Conservation (phyloP, 2,113 vertebrate species). For the Triplophysa siluroides region DNA sequence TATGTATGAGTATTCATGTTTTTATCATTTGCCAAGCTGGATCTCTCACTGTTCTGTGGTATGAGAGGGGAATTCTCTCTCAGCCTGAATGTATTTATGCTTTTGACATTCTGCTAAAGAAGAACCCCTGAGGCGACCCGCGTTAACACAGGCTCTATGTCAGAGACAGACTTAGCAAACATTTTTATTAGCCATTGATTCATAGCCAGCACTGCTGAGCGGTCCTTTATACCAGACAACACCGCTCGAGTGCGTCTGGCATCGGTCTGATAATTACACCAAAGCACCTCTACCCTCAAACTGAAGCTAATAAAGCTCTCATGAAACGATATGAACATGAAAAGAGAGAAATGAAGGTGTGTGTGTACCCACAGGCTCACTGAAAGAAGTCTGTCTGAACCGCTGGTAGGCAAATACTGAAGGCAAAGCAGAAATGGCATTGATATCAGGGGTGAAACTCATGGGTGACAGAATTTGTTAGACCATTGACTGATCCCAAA, state of each 20-base stretch:
- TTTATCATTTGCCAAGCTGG: constrained; percentile 10
- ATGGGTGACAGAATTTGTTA: constrained; percentile 4
- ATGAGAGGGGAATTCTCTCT: constrained; percentile 17
- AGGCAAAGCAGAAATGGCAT: neutral
- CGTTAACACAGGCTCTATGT: constrained; percentile 62
- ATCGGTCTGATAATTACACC: constrained; percentile 40
- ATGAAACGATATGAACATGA: constrained; percentile 52
- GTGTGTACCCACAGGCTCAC: neutral
- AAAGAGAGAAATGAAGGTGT: constrained; percentile 40
- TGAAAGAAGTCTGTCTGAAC: neutral
- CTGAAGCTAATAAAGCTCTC: constrained; percentile 33
- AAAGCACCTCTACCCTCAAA: constrained; percentile 34
- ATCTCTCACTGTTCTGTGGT: constrained; percentile 1
- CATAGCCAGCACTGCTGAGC: constrained; percentile 68
- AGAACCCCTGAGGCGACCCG: constrained; percentile 61
- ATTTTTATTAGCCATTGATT: constrained; percentile 79
- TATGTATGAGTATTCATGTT: constrained; percentile 19
- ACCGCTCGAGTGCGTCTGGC: constrained; percentile 8
- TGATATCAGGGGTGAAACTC: constrained; percentile 4
- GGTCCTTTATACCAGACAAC: constrained; percentile 60
- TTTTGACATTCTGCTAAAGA: constrained; percentile 36
- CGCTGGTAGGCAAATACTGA: neutral
- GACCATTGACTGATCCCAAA: constrained; percentile 17
- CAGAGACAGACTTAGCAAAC: constrained; percentile 73
- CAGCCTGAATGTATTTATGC: constrained; percentile 13